Evolutionary conservation across 2,888 invertebrate species (phyloP).

Genomic region (Leptinotarsa peninsularis): DNA sequence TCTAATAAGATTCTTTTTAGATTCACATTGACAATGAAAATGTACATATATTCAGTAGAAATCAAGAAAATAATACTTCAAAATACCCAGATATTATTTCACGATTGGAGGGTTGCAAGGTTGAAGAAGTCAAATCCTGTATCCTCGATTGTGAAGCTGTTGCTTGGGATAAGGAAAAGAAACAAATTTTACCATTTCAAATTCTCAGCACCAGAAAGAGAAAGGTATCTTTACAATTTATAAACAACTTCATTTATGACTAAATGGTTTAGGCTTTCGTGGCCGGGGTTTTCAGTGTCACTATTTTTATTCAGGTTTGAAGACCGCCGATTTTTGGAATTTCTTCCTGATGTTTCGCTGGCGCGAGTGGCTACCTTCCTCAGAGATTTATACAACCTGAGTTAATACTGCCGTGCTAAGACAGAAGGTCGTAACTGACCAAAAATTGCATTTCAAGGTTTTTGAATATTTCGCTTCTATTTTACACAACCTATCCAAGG

Average conservation of each 20-base stretch:
- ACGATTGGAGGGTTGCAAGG: slow-evolving; percentile 73
- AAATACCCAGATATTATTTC: slow-evolving; percentile 96
- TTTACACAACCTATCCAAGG: no score
- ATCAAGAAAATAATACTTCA: slow-evolving; percentile 92
- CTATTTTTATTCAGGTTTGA: no score
- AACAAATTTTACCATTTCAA: slow-evolving; percentile 96
- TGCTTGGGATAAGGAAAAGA: slow-evolving; percentile 90
- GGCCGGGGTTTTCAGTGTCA: no score
- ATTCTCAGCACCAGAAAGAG: slow-evolving; percentile 94
- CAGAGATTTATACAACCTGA: no score
- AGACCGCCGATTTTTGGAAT: no score
- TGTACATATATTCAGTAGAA: slow-evolving; percentile 91
- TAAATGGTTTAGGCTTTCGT: no score
- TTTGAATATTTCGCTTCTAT: no score
- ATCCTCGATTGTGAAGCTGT: slow-evolving; percentile 97
- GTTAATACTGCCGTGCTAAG: no score
- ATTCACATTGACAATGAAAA: slow-evolving; percentile 81
- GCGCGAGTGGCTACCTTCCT: no score
- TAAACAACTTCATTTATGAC: slow-evolving; percentile 65
- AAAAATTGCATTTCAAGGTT: no score
- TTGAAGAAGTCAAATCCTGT: slow-evolving; percentile 77
- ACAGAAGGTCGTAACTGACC: no score
- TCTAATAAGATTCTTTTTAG: slow-evolving; percentile 62
- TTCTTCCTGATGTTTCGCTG: no score
- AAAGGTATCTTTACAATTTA: slow-evolving; percentile 75